Evolutionary conservation across 1,140 invertebrate genomes (phyloP), one percentile per base, ranked within the genome.

Genomic region (Harlomillsia oculata): DNA sequence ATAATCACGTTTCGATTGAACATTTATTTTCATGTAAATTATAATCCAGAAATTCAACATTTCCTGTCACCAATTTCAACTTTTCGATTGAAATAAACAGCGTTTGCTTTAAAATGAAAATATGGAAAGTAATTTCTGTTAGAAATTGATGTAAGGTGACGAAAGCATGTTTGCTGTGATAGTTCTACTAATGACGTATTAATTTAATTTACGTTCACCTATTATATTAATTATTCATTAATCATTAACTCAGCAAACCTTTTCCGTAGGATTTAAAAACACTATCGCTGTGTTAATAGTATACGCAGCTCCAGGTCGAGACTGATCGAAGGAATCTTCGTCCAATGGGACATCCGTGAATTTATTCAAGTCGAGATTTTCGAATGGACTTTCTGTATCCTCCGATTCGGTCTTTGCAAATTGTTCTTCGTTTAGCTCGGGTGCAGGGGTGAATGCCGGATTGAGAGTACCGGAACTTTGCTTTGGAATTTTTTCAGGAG

Each of bases 271-370:
- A 20, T 18, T 34, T 48, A 1, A 32, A 48, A 5, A 32, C n/a
- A n/a, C n/a, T n/a, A n/a, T n/a, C n/a, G n/a, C n/a, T n/a, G n/a
- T n/a, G n/a, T n/a, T n/a, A n/a, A n/a, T n/a, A n/a, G n/a, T n/a
- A n/a, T n/a, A n/a, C n/a, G n/a, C n/a, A n/a, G n/a, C n/a, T n/a
- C n/a, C n/a, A n/a, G n/a, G n/a, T n/a, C n/a, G n/a, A n/a, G n/a
- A n/a, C n/a, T n/a, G 48, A 30, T 11, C 16, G n/a, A n/a, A 32
- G n/a, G 5, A 29, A 9, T 60, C 62, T 34, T 64, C 62, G 28
- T 64, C 62, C 8, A 64, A 39, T 29, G 62, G 62, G 50, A 64
- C 53, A 20, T 64, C 62, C 3, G 57, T 64, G 21, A 60, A 64
- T 32, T 39, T 39, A 26, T 56, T 53, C n/a, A 52, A 16, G 39